phyloP scores from a whole-genome alignment of 2,113 vertebrate genomes.

The Saguinus imperator region DNA sequence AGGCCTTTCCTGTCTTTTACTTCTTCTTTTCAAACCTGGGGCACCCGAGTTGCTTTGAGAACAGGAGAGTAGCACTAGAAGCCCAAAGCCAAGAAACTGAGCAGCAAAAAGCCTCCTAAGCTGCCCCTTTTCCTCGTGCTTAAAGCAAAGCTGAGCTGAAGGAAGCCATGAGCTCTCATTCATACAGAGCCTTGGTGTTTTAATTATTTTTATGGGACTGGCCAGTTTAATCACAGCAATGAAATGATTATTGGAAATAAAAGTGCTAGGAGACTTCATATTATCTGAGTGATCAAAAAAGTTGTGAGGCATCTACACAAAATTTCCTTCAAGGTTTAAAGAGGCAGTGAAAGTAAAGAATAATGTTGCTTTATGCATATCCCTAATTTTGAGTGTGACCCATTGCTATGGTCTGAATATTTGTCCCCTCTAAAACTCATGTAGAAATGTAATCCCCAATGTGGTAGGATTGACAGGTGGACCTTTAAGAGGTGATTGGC shows the following conservation, averaged over 20 bases:
- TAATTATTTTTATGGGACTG: neutral
- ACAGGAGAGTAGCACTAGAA: neutral
- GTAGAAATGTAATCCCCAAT: neutral
- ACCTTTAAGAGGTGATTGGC: neutral
- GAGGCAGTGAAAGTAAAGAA: neutral
- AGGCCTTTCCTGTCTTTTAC: neutral
- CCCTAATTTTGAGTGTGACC: slow-evolving; percentile 7
- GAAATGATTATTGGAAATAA: slow-evolving; percentile 41
- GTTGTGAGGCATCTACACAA: neutral
- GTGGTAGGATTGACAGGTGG: neutral
- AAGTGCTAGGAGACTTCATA: slow-evolving; percentile 9
- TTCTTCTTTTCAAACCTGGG: neutral
- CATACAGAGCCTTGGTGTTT: neutral
- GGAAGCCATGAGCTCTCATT: neutral
- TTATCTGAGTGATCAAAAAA: neutral
- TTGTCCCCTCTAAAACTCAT: neutral
- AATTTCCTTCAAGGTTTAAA: slow-evolving; percentile 20
- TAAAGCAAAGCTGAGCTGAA: neutral
- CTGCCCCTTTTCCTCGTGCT: neutral
- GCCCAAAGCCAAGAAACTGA: neutral
- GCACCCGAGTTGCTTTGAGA: neutral
- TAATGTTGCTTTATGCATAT: neutral
- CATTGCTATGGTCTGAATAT: neutral
- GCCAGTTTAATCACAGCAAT: slow-evolving; percentile 15
- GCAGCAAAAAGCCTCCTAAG: neutral